Conservation (phyloP, 2,797 vertebrate genomes). For the Lepus townsendii region DNA sequence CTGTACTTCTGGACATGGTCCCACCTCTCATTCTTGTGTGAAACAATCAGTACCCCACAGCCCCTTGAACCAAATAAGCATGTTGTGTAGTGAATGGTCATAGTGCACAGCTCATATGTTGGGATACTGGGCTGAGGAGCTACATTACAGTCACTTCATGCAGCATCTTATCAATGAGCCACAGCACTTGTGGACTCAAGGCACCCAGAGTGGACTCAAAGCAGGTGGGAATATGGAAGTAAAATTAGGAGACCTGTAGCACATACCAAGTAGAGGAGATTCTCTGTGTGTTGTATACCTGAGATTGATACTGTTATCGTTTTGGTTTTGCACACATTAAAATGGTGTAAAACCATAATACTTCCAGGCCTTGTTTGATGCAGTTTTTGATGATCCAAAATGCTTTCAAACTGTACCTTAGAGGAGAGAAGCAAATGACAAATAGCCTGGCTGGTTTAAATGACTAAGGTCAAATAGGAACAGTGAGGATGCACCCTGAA, state of each 20-base stretch:
- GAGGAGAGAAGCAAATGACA: neutral
- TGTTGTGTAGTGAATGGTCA: neutral
- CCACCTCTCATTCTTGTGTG: neutral
- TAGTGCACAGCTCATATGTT: neutral
- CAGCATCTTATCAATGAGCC: accelerated
- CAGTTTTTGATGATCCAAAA: neutral
- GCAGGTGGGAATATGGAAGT: neutral
- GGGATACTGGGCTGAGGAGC: neutral
- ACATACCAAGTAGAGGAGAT: neutral
- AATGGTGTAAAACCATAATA: neutral
- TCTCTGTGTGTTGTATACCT: neutral
- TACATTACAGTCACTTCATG: too few relatives aligned
- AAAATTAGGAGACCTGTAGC: neutral
- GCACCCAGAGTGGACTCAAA: neutral
- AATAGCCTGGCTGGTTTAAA: neutral
- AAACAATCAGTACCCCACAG: neutral
- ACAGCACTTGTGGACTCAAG: too few relatives aligned
- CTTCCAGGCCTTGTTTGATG: neutral
- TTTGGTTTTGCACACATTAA: neutral
- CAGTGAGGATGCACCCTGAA: neutral
- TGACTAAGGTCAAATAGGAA: neutral
- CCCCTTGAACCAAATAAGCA: neutral
- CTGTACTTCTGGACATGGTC: too few relatives aligned
- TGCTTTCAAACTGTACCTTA: neutral
- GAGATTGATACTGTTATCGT: neutral